A percentile compares a stretch with the other conserved stretches of the same genome.
phyloP scores from a whole-genome alignment of 2,797 vertebrate species.

The Triplophysa bombifrons region DNA sequence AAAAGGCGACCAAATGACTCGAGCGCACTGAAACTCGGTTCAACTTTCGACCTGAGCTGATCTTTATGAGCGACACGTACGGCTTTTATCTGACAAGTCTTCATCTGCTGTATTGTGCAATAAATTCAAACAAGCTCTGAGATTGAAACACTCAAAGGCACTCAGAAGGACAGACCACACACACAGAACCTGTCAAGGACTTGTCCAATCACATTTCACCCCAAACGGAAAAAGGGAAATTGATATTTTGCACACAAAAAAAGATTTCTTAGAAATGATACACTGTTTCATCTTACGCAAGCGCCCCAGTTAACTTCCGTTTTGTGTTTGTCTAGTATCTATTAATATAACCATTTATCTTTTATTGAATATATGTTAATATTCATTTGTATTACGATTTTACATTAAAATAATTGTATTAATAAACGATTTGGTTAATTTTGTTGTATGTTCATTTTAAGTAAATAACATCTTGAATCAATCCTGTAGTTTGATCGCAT shows the following conservation, averaged over 20 bases:
- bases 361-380: no score
- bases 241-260: background rate
- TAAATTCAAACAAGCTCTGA: constrained; percentile 50
- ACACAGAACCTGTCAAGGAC: constrained; percentile 21
- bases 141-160: constrained; percentile 47
- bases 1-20: constrained; percentile 49
- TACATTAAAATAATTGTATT: no score
- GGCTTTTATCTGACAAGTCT: constrained; percentile 52
- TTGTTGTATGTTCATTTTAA: no score
- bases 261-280: no score
- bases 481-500: no score
- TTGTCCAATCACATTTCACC: background rate
- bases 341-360: no score
- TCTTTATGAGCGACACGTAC: constrained; percentile 31
- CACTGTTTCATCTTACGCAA: no score
- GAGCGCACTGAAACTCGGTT: constrained; percentile 34
- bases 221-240: background rate
- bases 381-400: no score
- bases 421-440: no score
- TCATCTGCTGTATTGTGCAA: constrained; percentile 44
- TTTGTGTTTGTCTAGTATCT: no score
- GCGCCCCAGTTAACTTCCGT: no score
- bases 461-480: no score
- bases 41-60: constrained; percentile 42
- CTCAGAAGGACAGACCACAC: constrained; percentile 5